A percentile compares a stretch with the other conserved stretches of the same genome.
These are phyloP conservation scores for Sinelater perroti DNA, from an alignment of 2,888 invertebrate species.

Conservation along the genomic window DNA sequence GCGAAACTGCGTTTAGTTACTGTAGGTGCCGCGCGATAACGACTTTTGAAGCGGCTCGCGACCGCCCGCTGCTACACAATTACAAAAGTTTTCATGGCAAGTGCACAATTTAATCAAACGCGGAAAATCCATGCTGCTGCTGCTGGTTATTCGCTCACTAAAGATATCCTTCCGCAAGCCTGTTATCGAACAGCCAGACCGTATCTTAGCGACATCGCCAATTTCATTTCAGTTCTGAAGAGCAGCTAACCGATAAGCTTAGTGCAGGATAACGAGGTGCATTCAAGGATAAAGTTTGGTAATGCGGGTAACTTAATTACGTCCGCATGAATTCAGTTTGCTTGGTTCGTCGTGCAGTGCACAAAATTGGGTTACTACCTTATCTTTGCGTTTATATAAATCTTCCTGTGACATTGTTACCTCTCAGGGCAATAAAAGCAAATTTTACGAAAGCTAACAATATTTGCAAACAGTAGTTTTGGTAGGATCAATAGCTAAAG, in stretches of 20 bases:
- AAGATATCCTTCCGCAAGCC: conserved; percentile 8
- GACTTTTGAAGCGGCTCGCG: no score
- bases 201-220: conserved; percentile 25
- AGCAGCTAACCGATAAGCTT: conserved; percentile 36
- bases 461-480: no score
- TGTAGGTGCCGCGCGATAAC: no score
- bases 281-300: conserved; percentile 39
- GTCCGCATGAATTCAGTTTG: conserved; percentile 36
- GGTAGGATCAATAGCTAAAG: no score
- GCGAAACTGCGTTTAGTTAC: no score
- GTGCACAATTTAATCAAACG: conserved; percentile 22
- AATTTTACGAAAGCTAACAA: no score
- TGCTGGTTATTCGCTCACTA: conserved; percentile 11
- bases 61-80: neutral
- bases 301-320: conserved; percentile 39
- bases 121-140: conserved; percentile 8
- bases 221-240: conserved; percentile 33
- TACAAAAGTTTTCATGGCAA: conserved; percentile 7
- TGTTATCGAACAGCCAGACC: conserved; percentile 6
- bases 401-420: no score
- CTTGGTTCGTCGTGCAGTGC: conserved; percentile 34
- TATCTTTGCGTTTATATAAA: conserved; percentile 27
- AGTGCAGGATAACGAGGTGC: conserved; percentile 38
- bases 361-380: conserved; percentile 32
- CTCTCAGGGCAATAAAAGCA: no score